Conservation (phyloP, 2,113 vertebrate genomes). For the Haemorhous mexicanus region DNA sequence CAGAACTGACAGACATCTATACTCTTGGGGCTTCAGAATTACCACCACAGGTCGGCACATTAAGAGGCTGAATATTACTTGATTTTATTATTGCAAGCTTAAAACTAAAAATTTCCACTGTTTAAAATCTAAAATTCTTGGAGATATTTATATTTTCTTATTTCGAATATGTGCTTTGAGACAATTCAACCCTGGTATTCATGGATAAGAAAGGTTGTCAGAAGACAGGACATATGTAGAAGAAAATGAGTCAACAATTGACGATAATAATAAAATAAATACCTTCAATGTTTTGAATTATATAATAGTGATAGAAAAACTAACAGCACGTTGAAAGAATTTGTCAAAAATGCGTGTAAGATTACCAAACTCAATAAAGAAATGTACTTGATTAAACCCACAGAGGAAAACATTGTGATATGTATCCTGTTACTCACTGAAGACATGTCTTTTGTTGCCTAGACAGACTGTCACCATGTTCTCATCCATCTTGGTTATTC, state of each 20-base stretch:
- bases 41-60: neutral
- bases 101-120: neutral
- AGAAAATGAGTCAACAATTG: neutral
- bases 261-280: neutral
- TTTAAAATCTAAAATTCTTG: neutral
- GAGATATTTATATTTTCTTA: neutral
- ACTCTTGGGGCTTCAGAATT: neutral
- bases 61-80: neutral
- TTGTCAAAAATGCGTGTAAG: neutral
- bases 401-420: constrained; percentile 47
- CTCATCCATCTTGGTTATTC: constrained; percentile 70
- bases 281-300: neutral
- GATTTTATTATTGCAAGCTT: neutral
- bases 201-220: neutral
- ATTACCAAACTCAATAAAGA: neutral
- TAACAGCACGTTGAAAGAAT: neutral
- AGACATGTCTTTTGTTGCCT: constrained; percentile 44
- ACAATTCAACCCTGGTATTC: neutral
- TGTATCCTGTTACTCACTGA: constrained; percentile 61
- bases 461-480: constrained; percentile 58
- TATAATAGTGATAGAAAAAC: neutral
- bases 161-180: neutral
- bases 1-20: neutral
- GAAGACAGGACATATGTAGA: neutral
- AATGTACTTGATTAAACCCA: constrained; percentile 26